phyloP scores from a whole-genome alignment of 2,797 vertebrate species.

The Propithecus perrieri region DNA sequence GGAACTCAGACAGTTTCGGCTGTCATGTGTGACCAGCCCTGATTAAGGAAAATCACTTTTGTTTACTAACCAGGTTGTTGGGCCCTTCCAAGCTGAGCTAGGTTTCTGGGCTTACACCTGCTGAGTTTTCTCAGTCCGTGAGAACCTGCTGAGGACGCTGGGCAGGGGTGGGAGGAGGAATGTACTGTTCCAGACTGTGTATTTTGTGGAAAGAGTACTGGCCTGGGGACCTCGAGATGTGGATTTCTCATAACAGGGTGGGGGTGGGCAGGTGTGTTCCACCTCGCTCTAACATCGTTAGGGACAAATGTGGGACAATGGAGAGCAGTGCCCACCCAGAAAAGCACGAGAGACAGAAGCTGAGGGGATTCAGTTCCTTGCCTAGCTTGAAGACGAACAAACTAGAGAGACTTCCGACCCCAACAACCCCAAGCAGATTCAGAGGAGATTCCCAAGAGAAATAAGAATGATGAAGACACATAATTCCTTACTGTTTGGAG shows the following conservation, averaged over 20 bases:
- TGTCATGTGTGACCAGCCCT: conserved; percentile 15
- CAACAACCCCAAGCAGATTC: background rate
- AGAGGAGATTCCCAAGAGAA: background rate
- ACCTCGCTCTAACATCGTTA: background rate
- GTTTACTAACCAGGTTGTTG: background rate
- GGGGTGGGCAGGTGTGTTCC: background rate
- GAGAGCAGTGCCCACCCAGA: background rate
- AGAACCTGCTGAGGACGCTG: background rate
- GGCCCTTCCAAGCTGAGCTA: background rate
- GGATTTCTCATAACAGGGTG: background rate
- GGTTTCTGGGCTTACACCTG: background rate
- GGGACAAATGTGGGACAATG: background rate
- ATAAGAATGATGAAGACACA: background rate
- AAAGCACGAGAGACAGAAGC: background rate
- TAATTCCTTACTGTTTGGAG: background rate
- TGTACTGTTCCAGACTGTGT: background rate
- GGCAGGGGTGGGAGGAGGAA: no score
- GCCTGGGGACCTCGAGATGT: background rate
- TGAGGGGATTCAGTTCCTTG: background rate
- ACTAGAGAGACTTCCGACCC: background rate
- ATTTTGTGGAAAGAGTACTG: background rate
- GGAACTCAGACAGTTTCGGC: background rate
- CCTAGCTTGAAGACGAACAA: background rate
- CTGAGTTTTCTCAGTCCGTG: background rate
- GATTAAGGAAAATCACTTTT: conserved; percentile 67